Base-by-base conservation (phyloP, 64 coral and sea anemone species). In the Orbicella faveolata region DNA sequence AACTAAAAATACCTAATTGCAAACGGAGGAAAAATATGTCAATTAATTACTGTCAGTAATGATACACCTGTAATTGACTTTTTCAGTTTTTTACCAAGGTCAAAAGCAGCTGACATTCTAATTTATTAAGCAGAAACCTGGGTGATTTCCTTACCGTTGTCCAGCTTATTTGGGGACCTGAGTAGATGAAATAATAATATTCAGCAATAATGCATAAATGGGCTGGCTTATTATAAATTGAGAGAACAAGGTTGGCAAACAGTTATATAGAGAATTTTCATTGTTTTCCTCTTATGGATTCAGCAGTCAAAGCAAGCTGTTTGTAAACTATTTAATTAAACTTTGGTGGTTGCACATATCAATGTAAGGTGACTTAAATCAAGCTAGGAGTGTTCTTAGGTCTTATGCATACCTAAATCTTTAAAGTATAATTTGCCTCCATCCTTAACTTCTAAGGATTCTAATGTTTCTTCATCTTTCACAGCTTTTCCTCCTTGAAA, bases 141-240 rank as follows among this genome's bases (percentile, higher is more conserved):
- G 5, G 44, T 48, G 44, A 51, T 79, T n/a, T 69, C 80, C 95
- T 98, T 54, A 98, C 95, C 6, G 86, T 94, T 53, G 63, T 94
- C 95, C 95, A 98, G 20, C 79, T 81, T 80, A 98, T 94, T 61
- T 98, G 95, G 74, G 95, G 95, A 89, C 95, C 95, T 98, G n/a
- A 20, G 87, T 79, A 39, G 19, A 21, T 0, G 83, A 23, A 78
- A 96, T 18, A 48, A 88, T 68, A 54, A 51, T 33, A 14, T 36
- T 54, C 13, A 41, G 39, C 44, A 48, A 72, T 33, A 16, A 35
- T 62, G 37, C 16, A 88, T 55, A 34, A 34, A 51, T 36, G 4
- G 75, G 63, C 7, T 41, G 75, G 55, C 33, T 25, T 0, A 59
- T 59, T 14, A 59, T 59, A 59, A 59, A 59, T n/a, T 17, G 54